A percentile compares a stretch with the other conserved stretches of the same genome.
Conservation (phyloP, 2,113 vertebrate genomes). For the Lophura nycthemera region DNA sequence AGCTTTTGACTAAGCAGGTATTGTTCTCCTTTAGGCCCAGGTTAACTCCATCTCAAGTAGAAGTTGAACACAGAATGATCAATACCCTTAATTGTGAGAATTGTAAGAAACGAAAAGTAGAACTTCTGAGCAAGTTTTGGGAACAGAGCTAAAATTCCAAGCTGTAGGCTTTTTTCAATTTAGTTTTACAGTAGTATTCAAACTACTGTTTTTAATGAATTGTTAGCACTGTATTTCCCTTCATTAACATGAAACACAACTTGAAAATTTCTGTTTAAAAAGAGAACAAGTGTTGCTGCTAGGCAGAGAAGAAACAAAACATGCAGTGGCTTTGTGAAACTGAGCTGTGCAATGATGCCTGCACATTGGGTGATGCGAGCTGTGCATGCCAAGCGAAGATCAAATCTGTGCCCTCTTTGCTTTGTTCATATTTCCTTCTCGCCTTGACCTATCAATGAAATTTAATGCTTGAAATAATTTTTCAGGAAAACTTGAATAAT, state of each 20-base stretch:
- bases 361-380: not conserved
- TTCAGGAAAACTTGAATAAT: not conserved
- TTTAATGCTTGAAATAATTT: not conserved
- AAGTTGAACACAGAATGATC: not conserved
- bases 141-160: not conserved
- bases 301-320: not conserved
- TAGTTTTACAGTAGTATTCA: not conserved
- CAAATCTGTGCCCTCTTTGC: not conserved
- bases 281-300: not conserved
- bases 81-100: not conserved
- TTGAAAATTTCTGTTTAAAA: not conserved
- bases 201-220: not conserved
- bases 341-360: not conserved
- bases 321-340: not conserved
- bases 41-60: not conserved
- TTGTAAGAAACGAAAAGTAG: not conserved
- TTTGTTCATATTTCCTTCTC: not conserved
- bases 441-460: not conserved
- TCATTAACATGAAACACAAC: not conserved
- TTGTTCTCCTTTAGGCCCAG: not conserved
- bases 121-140: not conserved
- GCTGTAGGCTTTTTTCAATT: not conserved
- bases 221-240: not conserved
- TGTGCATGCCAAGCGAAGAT: not conserved
- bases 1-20: not conserved